Evolutionary conservation across 1,140 invertebrate genomes (phyloP).

Genomic region (Lasaia peninsularis): DNA sequence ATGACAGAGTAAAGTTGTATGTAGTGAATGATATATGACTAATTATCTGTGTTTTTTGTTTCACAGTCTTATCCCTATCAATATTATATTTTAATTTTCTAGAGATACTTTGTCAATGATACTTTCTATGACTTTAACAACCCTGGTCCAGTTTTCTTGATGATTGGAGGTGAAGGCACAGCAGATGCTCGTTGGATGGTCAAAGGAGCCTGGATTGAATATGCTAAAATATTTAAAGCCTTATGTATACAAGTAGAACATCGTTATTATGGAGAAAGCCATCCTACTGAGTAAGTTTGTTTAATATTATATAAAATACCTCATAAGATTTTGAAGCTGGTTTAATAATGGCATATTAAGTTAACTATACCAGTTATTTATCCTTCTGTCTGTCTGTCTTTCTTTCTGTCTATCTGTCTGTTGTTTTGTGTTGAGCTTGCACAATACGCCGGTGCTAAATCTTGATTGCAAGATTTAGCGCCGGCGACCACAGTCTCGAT

Average conservation of each 20-base stretch:
- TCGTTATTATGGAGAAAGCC: conserved; percentile 95
- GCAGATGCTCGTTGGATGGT: conserved; percentile 89
- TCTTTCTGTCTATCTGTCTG: no score
- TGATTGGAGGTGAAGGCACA: conserved; percentile 91
- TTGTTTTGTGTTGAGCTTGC: no score
- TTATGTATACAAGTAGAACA: conserved; percentile 94
- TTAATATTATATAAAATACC: background rate
- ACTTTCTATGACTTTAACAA: conserved; percentile 81
- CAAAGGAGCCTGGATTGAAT: conserved; percentile 90
- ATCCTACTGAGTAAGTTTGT: conserved; percentile 81
- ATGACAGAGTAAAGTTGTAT: no score
- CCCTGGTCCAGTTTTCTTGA: conserved; percentile 89
- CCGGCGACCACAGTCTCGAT: no score
- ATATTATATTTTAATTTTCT: conserved; percentile 25
- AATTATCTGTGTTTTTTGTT: no score
- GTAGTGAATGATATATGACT: no score
- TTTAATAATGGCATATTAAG: conserved; percentile 11
- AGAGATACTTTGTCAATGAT: conserved; percentile 90
- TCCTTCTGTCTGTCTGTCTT: no score
- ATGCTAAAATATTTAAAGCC: conserved; percentile 88
- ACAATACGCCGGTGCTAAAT: no score
- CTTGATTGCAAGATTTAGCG: no score
- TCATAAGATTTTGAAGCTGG: no score
- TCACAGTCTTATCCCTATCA: no score
- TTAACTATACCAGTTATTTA: background rate